Base-by-base conservation (phyloP, 2,113 vertebrate genomes). In the Oryzias woworae region DNA sequence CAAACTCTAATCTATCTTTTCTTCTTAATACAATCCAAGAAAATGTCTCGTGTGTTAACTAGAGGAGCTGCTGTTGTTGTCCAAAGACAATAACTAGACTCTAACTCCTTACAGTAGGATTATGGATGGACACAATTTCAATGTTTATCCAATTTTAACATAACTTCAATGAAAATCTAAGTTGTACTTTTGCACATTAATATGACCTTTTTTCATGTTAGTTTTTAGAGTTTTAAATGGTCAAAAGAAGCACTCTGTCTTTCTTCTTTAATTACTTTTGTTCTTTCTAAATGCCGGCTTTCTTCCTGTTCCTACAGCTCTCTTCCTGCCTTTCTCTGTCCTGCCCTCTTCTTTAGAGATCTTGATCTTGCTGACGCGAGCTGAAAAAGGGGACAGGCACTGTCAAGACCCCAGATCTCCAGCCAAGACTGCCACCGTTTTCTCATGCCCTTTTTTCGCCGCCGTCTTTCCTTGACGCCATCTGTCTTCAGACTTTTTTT, bases 371-470 rank as follows among this genome's bases (percentile, higher is more conserved):
- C 81, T 80, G 77, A 84, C 49, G 23, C 66, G 63, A 10, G 53
- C 73, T 58, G 65, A 69, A 75, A 52, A 60, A 66, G 45, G 51
- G 70, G 69, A 52, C 13, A 14, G 44, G 53, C 49, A 31, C 65
- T 68, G 64, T 50, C 75, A 77, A 84, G 66, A 77, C 60, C 70
- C 60, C 71, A 62, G 71, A 80, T 81, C 78, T 51, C 51, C 23
- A 18, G 72, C 76, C 66, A 76, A 81, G 23, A 62, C 51, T 78
- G 67, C 58, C 71, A 43, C 55, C 53, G 51, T 17, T 73, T 85
- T 85, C 84, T 81, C 84, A 83, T 14, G 78, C 28, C 53, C 31
- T 14, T 23, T 24, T 55, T 51, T 65, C 54, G 18, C 56, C 60
- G 23, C 73, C 55, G 57, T 67, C 61, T 73, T 76, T 62, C 61